Evolutionary conservation across 2,113 vertebrate genomes (phyloP), one percentile per base, ranked within the genome.

Genomic region (Craseonycteris thonglongyai): DNA sequence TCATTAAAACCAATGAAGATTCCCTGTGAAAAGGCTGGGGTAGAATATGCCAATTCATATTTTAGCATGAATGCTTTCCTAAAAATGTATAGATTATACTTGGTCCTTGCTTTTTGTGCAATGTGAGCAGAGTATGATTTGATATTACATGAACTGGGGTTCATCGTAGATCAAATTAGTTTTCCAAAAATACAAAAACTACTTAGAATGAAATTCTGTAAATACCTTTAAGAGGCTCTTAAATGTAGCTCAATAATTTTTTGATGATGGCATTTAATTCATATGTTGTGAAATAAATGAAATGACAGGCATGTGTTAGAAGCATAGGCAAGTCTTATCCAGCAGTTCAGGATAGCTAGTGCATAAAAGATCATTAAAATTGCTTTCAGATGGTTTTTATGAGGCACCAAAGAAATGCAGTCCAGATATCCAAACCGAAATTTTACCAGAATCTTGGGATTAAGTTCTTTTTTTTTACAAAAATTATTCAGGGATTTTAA

Each of bases 1-100:
- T 94, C 94, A 87, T 95, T 92, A 84, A 96, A 97, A 89, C 81
- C 91, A 93, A 47, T 75, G 56, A 91, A 88, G 83, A 93, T 89
- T 96, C 91, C 75, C 83, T 94, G 76, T 93, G 86, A 94, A 94
- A 94, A 96, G 78, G 56, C 94, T 96, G 45, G 91, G 75, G 54
- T 91, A 33, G 69, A 88, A 89, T 91, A 93, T 83, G 96, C 93
- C 95, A 91, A 30, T 93, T 96, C 89, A 90, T 89, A 91, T 94
- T 91, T 96, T 80, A 96, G 93, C 82, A 9, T 2, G 58, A 93
- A 88, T 58, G 79, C 56, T 95, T 91, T 26, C 88, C 87, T 83
- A 61, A 90, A 92, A 95, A 90, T 54, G 47, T 66, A 80, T 51
- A 86, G 83, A 63, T 61, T 87, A 69, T 83, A 33, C 74, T 56